Percentiles rank a stretch among this genome's conserved stretches.
Conservation (phyloP, 2,797 vertebrate genomes). For the Calcarius lapponicus region DNA sequence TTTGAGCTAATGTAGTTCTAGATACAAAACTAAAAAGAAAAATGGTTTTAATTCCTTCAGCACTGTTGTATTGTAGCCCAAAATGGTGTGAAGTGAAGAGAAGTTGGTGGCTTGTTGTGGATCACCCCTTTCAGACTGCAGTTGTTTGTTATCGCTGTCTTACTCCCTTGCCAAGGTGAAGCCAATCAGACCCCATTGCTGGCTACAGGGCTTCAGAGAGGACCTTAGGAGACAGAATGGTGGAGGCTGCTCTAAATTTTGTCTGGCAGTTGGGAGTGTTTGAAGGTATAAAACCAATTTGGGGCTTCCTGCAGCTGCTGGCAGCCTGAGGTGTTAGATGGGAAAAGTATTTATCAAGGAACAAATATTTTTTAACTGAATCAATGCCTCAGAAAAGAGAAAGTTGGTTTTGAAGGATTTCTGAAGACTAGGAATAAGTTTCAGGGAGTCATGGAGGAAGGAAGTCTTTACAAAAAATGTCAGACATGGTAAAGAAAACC, state of each 20-base stretch:
- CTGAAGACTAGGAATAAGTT: background rate
- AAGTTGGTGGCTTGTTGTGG: background rate
- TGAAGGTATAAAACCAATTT: background rate
- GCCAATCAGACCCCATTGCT: background rate
- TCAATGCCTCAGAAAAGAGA: background rate
- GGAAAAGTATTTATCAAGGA: background rate
- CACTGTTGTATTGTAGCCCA: background rate
- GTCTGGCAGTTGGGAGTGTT: background rate
- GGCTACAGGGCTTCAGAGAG: background rate
- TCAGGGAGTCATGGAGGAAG: background rate
- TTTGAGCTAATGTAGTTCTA: background rate
- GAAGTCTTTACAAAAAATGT: background rate
- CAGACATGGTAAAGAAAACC: background rate
- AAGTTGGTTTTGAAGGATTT: slow-evolving; percentile 2
- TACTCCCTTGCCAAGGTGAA: background rate
- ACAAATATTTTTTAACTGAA: background rate
- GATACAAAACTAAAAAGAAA: background rate
- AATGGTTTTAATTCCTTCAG: background rate
- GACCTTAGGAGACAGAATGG: background rate
- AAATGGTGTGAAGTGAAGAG: background rate
- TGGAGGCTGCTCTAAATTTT: background rate
- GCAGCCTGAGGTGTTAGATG: background rate
- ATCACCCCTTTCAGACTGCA: background rate
- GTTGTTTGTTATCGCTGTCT: background rate
- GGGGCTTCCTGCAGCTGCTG: background rate